Conservation (phyloP, 2,888 invertebrate species). For the Papilio demoleus region DNA sequence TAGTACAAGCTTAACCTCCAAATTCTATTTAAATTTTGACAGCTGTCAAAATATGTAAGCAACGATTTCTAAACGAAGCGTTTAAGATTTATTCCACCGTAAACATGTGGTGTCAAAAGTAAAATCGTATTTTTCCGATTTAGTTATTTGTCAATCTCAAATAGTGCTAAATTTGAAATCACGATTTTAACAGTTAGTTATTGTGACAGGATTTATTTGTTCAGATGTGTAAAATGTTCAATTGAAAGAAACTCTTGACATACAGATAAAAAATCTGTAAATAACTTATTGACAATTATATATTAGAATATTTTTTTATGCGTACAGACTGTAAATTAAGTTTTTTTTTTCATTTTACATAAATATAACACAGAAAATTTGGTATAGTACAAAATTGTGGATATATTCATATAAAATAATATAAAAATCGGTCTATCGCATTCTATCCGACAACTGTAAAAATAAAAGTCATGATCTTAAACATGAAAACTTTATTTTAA, state of each 20-base stretch:
- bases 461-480: not conserved
- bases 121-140: not conserved
- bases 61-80: no score
- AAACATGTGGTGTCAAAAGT: no score
- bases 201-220: conserved; percentile 12
- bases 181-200: conserved; percentile 17
- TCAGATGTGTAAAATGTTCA: not conserved
- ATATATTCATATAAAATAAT: no score
- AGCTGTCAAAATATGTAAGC: no score
- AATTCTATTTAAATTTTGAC: no score
- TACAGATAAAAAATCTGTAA: not conserved
- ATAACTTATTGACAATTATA: conserved; percentile 1
- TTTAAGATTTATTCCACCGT: no score
- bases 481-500: not conserved
- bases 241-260: not conserved
- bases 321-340: no score
- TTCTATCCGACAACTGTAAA: not conserved
- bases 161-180: conserved; percentile 19
- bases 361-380: no score
- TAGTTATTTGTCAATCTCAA: not conserved
- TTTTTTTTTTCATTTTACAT: no score
- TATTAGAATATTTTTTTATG: no score
- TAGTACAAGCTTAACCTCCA: no score
- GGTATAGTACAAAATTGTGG: no score
- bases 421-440: not conserved